Conservation (phyloP, 2,113 vertebrate species). For the Gymnocephalus cernua region DNA sequence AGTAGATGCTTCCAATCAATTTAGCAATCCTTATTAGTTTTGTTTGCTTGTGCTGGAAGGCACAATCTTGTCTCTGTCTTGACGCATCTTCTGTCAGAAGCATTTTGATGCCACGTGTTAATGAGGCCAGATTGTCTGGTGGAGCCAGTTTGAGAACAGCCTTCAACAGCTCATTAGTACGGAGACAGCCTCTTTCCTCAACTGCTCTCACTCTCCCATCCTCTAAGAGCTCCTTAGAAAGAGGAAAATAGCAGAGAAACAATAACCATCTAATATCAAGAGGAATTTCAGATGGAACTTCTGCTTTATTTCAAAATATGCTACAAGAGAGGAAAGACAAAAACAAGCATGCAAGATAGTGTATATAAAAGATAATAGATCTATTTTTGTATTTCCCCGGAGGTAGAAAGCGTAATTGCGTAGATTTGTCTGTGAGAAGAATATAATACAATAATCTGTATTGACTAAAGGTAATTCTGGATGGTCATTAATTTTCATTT, state of each 20-base stretch:
- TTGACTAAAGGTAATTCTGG: neutral
- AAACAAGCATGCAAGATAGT: neutral
- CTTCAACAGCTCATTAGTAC: conserved; percentile 39
- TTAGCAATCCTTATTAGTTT: conserved; percentile 1
- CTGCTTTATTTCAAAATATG: neutral
- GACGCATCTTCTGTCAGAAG: neutral
- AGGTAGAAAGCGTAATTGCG: neutral
- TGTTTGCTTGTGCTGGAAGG: neutral
- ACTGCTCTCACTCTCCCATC: conserved; percentile 24
- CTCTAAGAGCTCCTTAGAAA: conserved; percentile 9
- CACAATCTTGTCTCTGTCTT: neutral
- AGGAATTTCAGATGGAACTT: neutral
- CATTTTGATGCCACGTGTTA: conserved; percentile 19
- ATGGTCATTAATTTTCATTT: neutral
- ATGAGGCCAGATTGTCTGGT: conserved; percentile 41
- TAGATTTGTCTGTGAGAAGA: neutral
- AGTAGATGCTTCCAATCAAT: neutral
- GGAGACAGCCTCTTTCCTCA: conserved; percentile 23
- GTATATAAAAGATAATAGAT: neutral
- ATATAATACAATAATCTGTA: neutral
- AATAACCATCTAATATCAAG: conserved; percentile 12
- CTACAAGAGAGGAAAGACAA: neutral
- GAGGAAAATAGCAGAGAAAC: conserved; percentile 20
- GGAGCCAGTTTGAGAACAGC: conserved; percentile 40
- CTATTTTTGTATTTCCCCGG: neutral